Percentiles rank a stretch among this genome's conserved stretches.
Conservation (phyloP, 2,888 invertebrate species). For the Strigamia maritima region DNA sequence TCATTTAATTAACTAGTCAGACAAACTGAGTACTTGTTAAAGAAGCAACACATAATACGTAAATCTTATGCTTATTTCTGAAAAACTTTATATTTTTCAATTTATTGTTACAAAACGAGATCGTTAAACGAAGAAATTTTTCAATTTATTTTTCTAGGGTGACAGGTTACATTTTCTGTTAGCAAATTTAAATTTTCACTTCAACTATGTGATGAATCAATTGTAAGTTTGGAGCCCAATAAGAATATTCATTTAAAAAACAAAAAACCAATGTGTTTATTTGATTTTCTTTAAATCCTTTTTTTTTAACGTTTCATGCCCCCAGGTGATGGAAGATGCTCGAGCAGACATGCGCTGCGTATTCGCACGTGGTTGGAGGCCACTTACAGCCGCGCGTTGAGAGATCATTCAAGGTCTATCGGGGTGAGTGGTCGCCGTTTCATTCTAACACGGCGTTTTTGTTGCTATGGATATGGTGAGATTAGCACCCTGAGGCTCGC, state of each 20-base stretch:
- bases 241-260: neutral
- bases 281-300: slow-evolving; percentile 1
- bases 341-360: slow-evolving; percentile 24
- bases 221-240: neutral
- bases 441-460: slow-evolving; percentile 14
- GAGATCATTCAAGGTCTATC: slow-evolving; percentile 30
- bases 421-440: slow-evolving; percentile 34
- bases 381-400: slow-evolving; percentile 26
- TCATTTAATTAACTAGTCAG: neutral
- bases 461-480: slow-evolving; percentile 30
- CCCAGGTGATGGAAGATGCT: slow-evolving; percentile 23
- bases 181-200: no score
- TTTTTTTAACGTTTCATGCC: neutral
- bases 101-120: no score
- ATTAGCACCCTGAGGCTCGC: slow-evolving; percentile 16
- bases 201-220: neutral
- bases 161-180: neutral
- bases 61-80: no score
- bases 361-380: slow-evolving; percentile 32
- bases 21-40: neutral
- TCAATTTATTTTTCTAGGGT: neutral
- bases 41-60: neutral
- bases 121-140: neutral
- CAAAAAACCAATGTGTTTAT: neutral
- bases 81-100: no score